Percentiles rank a stretch among this genome's conserved stretches.
phyloP scores from a whole-genome alignment of 2,888 invertebrate genomes.

The Electrophaes corylata region DNA sequence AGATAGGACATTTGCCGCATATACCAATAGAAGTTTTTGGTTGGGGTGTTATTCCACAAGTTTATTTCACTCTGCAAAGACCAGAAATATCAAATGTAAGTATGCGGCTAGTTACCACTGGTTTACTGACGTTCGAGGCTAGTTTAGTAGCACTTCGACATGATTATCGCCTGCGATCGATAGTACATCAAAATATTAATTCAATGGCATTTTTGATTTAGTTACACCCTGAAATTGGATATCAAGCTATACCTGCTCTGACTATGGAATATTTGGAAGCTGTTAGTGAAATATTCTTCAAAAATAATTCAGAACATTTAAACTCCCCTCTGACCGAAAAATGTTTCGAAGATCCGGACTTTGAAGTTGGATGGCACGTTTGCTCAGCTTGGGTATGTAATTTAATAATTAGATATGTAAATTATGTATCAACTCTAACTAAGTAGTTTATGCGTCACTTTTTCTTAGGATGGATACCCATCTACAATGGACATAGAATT shows the following conservation, averaged over 20 bases:
- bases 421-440: not conserved
- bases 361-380: slow-evolving; percentile 68
- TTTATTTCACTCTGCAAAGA: slow-evolving; percentile 78
- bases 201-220: slow-evolving; percentile 41
- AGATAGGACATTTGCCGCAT: slow-evolving; percentile 84
- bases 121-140: not conserved
- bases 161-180: not conserved
- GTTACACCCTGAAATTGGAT: slow-evolving; percentile 68
- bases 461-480: slow-evolving; percentile 75
- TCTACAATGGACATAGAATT: slow-evolving; percentile 85
- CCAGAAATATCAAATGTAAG: slow-evolving; percentile 59
- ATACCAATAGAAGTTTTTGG: slow-evolving; percentile 81
- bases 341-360: slow-evolving; percentile 69
- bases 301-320: slow-evolving; percentile 53
- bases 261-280: slow-evolving; percentile 69
- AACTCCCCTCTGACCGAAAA: slow-evolving; percentile 67
- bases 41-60: slow-evolving; percentile 84
- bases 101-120: not conserved
- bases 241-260: slow-evolving; percentile 74
- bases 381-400: slow-evolving; percentile 65
- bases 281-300: slow-evolving; percentile 62
- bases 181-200: not conserved
- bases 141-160: not conserved
- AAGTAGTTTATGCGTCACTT: not conserved
- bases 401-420: not conserved